phyloP scores from a whole-genome alignment of 2,797 vertebrate genomes.

The Notolabrus celidotus region DNA sequence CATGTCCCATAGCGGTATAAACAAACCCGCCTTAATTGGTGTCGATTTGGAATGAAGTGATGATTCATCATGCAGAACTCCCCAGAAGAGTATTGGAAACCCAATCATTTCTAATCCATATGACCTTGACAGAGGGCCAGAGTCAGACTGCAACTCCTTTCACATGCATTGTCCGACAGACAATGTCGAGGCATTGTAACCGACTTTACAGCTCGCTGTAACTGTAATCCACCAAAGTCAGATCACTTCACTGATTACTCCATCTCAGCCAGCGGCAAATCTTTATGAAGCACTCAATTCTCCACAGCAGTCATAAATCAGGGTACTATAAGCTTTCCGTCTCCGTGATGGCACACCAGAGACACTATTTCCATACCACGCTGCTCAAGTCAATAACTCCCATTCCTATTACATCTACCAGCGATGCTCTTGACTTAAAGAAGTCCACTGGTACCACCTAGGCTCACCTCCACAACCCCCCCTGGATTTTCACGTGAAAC shows the following conservation, averaged over 20 bases:
- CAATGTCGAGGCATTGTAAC: conserved; percentile 67
- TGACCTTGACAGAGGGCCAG: conserved; percentile 81
- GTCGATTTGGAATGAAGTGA: conserved; percentile 82
- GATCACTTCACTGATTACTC: conserved; percentile 80
- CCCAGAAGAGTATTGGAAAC: conserved; percentile 81
- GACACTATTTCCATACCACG: conserved; percentile 73
- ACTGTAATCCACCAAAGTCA: conserved; percentile 77
- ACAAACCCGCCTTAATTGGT: conserved; percentile 84
- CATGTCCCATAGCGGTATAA: conserved; percentile 76
- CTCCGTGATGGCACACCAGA: conserved; percentile 73
- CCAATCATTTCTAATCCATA: conserved; percentile 85
- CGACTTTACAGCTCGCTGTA: conserved; percentile 72
- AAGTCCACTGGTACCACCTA: conserved; percentile 38
- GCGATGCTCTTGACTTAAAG: conserved; percentile 41
- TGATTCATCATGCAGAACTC: conserved; percentile 84
- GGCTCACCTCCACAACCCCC: conserved; percentile 53
- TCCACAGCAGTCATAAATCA: conserved; percentile 80
- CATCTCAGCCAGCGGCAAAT: conserved; percentile 77
- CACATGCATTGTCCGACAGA: conserved; percentile 54
- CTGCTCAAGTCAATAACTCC: conserved; percentile 71
- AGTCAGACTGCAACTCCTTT: conserved; percentile 63
- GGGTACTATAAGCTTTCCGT: conserved; percentile 68
- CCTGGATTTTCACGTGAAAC: conserved; percentile 49
- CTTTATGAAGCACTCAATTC: conserved; percentile 82
- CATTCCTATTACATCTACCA: conserved; percentile 61